Base-by-base conservation (phyloP, 2,113 vertebrate species). In the Hypanus sabinus region DNA sequence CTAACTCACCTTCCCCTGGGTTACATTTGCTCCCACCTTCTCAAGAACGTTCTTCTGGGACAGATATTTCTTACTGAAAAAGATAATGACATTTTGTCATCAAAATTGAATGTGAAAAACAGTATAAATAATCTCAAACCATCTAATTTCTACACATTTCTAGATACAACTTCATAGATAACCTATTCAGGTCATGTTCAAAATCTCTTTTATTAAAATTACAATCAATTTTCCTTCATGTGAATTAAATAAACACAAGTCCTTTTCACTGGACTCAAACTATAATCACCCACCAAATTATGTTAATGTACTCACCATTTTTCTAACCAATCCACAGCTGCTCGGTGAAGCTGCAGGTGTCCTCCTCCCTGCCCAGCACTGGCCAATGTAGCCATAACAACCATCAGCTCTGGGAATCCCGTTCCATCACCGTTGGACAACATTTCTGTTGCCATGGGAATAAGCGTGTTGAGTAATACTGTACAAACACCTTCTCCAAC, bases 31-130 rank as follows among this genome's bases (percentile, higher is more conserved):
- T 90, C 98, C 99, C 96, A 99, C 98, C 96, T 99, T 99, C 96
- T 99, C 99, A 94, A 99, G 97, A n/a, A 99, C 98, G 1, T 99
- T 99, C 97, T 99, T 99, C 94, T 99, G 98, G 91, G 98, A 98
- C 94, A 99, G 96, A 96, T 99, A 99, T 94, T 99, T 99, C 96
- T 99, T 99, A 96, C 99, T 99, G 96, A 62, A 96, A 96, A 71
- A 81, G 24, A 33, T 94, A 85, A 14, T 5, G 57, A 24, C 16
- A 0, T 73, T 93, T 73, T 10, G 10, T 68, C 92, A 70, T 14
- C 93, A 38, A 55, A 93, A 93, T 30, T 27, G 24, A 55, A 93
- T 10, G 71, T 55, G 38, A 30, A 3, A 10, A 93, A 93, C 5
- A 46, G 46, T 14, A 6, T 27, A 73, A 93, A 75, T 93, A 73